phyloP scores from a whole-genome alignment of 2,113 vertebrate species.

The Callaeas wilsoni region DNA sequence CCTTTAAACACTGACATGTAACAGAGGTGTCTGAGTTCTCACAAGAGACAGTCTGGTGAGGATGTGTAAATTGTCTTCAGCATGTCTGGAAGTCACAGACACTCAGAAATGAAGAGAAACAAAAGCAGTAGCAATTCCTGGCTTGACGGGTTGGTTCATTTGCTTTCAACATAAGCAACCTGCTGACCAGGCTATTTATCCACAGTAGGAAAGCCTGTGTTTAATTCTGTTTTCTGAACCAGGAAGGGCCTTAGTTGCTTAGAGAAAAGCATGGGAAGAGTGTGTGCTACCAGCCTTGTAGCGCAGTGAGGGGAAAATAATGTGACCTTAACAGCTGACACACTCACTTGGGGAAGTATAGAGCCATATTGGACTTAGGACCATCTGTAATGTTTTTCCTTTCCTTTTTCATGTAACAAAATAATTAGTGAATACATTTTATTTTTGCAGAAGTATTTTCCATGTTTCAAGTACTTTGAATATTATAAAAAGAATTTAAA shows the following conservation, averaged over 20 bases:
- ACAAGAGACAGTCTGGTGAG: neutral
- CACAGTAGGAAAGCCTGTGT: neutral
- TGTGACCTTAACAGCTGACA: neutral
- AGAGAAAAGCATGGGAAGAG: neutral
- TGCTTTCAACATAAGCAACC: neutral
- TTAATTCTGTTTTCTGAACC: neutral
- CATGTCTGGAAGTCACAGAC: neutral
- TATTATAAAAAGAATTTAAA: neutral
- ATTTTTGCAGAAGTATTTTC: neutral
- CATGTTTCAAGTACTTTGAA: neutral
- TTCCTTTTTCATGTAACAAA: neutral
- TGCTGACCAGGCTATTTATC: neutral
- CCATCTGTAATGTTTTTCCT: neutral
- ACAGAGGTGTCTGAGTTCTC: neutral
- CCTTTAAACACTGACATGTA: neutral
- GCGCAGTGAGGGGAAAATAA: rapidly evolving
- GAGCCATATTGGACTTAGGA: neutral
- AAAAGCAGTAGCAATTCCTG: neutral
- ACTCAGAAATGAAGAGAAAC: neutral
- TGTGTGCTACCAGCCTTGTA: neutral
- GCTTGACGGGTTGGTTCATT: neutral
- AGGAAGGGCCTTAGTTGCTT: neutral
- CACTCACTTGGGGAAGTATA: neutral
- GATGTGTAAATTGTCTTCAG: neutral
- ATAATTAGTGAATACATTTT: neutral